Evolutionary conservation across 2,888 invertebrate species (phyloP), one percentile per base, ranked within the genome.

Genomic region (Julus scanicus): DNA sequence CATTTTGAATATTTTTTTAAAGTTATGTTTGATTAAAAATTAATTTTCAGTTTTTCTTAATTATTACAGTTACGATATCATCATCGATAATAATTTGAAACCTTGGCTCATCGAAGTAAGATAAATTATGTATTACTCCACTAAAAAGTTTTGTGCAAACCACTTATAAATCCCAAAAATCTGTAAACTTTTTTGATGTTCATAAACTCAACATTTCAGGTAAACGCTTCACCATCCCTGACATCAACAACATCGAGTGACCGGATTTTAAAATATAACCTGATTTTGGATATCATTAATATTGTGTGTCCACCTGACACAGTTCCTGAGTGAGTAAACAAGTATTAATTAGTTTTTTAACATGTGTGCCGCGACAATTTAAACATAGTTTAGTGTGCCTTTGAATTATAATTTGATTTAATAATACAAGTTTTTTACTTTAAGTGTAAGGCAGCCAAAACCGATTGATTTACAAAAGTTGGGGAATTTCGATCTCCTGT

Each of bases 231-330:
- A 0, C 98, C 98, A 0, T 98, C 98, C 0, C 92, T 98, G 89
- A 97, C 98, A 0, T 97, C 98, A 0, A 99, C 98, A 0, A 99
- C 98, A 0, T 96, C 96, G 0, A 97, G 97, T 91, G 98, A 99
- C 92, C 94, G 98, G 90, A 97, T 98, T 91, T 94, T 98, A 91
- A 98, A 99, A 92, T 96, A 97, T 91, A 97, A 98, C 93, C 93
- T 99, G 86, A 96, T 98, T 90, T 98, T 98, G 91, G 98, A 98
- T 92, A 96, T 98, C 90, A 93, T 98, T 90, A 96, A 97, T 9
- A 95, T 98, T 71, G 96, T 98, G 0, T 93, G 98, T 44, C 98
- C 98, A 0, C 96, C 97, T 0, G 96, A 96, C 91, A 97, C 97
- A 86, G 93, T 96, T 87, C 98, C 98, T 86, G 97, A 98, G 95